These are phyloP conservation scores for Parthenolecanium corni DNA, from an alignment of 2,888 invertebrate genomes.

Conservation along the genomic window DNA sequence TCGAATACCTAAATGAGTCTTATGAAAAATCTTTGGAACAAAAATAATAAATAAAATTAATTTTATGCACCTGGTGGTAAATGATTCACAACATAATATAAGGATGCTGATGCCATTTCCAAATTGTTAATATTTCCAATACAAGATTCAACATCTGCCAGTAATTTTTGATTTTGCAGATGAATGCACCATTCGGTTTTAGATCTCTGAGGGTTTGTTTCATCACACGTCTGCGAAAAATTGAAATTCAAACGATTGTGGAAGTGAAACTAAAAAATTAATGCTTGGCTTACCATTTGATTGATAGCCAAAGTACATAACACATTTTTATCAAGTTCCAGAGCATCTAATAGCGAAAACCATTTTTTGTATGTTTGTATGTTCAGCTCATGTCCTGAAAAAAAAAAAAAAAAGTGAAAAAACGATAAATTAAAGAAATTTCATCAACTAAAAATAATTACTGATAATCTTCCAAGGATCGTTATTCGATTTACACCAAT, in stretches of 20 bases:
- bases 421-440: neutral
- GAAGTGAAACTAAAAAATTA: neutral
- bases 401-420: constrained; percentile 10
- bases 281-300: constrained; percentile 38
- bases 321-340: constrained; percentile 40
- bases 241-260: too few relatives aligned
- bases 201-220: constrained; percentile 3
- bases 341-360: constrained; percentile 40
- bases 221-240: constrained; percentile 29
- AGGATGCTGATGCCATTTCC: constrained; percentile 38
- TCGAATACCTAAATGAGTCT: too few relatives aligned
- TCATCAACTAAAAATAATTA: constrained; percentile 3
- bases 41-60: neutral
- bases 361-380: constrained; percentile 42
- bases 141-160: constrained; percentile 39
- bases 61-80: constrained; percentile 38
- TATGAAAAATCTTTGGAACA: too few relatives aligned
- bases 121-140: constrained; percentile 38
- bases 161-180: constrained; percentile 37
- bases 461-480: constrained; percentile 27
- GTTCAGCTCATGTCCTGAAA: constrained; percentile 40
- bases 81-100: constrained; percentile 40
- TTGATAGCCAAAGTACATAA: constrained; percentile 44
- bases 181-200: constrained; percentile 37
- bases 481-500: constrained; percentile 11